Conservation (phyloP, 2,113 vertebrate species). For the Brevimyrus niger region DNA sequence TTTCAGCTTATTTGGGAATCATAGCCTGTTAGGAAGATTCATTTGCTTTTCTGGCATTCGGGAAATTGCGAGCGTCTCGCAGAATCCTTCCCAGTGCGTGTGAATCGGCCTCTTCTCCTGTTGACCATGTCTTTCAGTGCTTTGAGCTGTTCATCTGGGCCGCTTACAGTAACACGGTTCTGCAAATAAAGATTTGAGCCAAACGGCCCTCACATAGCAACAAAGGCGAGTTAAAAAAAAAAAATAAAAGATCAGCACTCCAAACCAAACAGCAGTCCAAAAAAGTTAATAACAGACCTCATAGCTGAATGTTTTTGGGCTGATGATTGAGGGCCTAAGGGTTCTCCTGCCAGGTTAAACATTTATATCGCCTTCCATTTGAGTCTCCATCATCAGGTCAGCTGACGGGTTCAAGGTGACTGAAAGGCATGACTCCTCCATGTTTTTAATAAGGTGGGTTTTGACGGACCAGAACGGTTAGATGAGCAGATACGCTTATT, state of each 20-base stretch:
- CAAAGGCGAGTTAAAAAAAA: conserved; percentile 39
- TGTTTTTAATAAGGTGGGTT: conserved; percentile 41
- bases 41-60: conserved; percentile 35
- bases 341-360: conserved; percentile 51
- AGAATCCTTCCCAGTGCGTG: conserved; percentile 51
- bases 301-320: conserved; percentile 53
- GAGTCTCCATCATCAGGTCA: conserved; percentile 53
- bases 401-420: conserved; percentile 39
- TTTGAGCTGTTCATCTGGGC: conserved; percentile 52
- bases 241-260: conserved; percentile 17
- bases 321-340: conserved; percentile 55
- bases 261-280: conserved; percentile 53
- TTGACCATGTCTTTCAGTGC: conserved; percentile 57
- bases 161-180: conserved; percentile 49
- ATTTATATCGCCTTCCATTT: conserved; percentile 47
- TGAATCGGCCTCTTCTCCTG: conserved; percentile 50
- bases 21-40: background rate
- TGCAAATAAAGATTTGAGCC: conserved; percentile 53
- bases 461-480: conserved; percentile 36
- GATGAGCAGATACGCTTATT: conserved; percentile 39
- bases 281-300: conserved; percentile 46
- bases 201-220: conserved; percentile 39
- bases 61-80: conserved; percentile 51
- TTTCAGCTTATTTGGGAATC: background rate
- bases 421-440: background rate